Percentiles rank a stretch among this genome's conserved stretches.
phyloP scores from a whole-genome alignment of 2,113 vertebrate genomes.

The Euleptes europaea region DNA sequence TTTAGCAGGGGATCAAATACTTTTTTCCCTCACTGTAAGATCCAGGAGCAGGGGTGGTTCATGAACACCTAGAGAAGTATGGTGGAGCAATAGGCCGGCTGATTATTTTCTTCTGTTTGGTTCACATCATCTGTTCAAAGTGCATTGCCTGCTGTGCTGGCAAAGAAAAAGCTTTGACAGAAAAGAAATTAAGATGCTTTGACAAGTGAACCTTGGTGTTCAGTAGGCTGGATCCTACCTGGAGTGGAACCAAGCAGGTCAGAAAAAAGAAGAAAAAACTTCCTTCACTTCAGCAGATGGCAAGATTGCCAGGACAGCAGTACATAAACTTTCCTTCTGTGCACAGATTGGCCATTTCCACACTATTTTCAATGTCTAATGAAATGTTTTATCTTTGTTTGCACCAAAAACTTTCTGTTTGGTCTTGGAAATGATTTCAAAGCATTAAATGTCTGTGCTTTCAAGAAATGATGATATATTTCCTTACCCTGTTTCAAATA shows the following conservation, averaged over 20 bases:
- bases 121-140: conserved; percentile 44
- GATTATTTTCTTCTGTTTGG: conserved; percentile 46
- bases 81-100: conserved; percentile 11
- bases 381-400: too few relatives aligned
- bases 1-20: too few relatives aligned
- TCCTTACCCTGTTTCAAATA: too few relatives aligned
- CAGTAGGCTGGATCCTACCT: conserved; percentile 31
- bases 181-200: conserved; percentile 33
- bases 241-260: conserved; percentile 32
- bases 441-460: too few relatives aligned
- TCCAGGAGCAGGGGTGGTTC: conserved; percentile 12
- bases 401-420: too few relatives aligned
- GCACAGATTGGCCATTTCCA: not conserved
- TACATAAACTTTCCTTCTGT: conserved; percentile 1
- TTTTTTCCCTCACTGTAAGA: too few relatives aligned
- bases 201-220: conserved; percentile 37
- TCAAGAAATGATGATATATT: too few relatives aligned
- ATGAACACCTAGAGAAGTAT: not conserved
- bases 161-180: conserved; percentile 39
- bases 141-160: conserved; percentile 47
- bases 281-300: conserved; percentile 23
- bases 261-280: conserved; percentile 34
- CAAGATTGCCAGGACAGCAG: conserved; percentile 9
- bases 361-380: too few relatives aligned
- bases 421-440: too few relatives aligned